Evolutionary conservation across 2,113 vertebrate species (phyloP).

Genomic region (Albula glossodonta): DNA sequence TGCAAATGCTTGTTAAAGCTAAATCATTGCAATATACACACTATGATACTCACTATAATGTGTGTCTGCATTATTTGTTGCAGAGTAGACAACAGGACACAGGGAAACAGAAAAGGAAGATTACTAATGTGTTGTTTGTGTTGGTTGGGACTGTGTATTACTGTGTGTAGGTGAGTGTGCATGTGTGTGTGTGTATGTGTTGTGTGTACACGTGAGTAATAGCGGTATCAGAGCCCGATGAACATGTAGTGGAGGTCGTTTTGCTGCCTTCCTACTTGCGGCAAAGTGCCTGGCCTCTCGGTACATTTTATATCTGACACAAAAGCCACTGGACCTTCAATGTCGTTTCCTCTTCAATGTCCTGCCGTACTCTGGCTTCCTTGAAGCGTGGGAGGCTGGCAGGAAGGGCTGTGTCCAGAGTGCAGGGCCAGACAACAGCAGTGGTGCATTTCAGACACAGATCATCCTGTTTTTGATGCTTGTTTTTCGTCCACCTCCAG

Average conservation of each 20-base stretch:
- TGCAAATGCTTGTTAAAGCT: background rate
- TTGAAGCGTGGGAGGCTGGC: background rate
- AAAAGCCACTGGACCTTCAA: background rate
- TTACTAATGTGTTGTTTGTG: conserved; percentile 45
- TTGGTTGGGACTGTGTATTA: conserved; percentile 35
- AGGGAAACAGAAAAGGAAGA: background rate
- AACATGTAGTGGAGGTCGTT: background rate
- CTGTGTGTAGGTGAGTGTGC: conserved; percentile 20
- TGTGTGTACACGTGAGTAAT: background rate
- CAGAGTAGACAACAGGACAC: background rate
- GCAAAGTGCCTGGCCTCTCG: background rate
- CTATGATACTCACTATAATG: background rate
- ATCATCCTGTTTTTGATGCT: background rate
- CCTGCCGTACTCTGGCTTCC: background rate
- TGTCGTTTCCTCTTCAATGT: background rate
- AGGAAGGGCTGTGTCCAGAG: background rate
- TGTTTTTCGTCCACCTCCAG: background rate
- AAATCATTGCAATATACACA: background rate
- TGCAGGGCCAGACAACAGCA: background rate
- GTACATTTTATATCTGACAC: background rate
- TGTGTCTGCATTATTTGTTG: background rate
- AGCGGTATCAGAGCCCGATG: background rate
- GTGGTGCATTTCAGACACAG: background rate
- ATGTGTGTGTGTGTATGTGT: background rate
- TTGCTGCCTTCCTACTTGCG: background rate